Conservation (phyloP, 2,113 vertebrate genomes). For the Brachionichthys hirsutus region DNA sequence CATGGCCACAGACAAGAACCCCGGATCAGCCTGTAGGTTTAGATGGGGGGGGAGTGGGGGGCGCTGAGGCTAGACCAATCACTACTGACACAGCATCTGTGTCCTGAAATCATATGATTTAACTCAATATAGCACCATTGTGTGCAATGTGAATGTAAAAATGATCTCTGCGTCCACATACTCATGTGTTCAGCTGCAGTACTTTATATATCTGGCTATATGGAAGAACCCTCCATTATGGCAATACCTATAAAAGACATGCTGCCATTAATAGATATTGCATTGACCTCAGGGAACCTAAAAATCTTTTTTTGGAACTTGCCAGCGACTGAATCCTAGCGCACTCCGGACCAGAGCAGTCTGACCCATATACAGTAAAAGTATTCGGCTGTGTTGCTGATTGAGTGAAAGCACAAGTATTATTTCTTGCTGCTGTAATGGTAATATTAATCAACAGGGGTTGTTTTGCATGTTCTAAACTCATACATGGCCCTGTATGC, state of each 20-base stretch:
- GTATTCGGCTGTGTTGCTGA: not conserved
- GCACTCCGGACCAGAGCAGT: not conserved
- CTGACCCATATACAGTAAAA: not conserved
- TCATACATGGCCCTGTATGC: no score
- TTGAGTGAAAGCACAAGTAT: not conserved
- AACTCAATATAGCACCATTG: constrained; percentile 2
- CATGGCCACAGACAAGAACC: constrained; percentile 23
- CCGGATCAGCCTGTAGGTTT: constrained; percentile 15
- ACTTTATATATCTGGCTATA: not conserved
- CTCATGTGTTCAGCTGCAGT: no score
- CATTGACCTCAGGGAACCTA: constrained; percentile 7
- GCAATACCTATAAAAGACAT: constrained; percentile 4
- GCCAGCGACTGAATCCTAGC: not conserved
- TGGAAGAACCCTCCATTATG: constrained; percentile 18
- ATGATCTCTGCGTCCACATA: constrained; percentile 15
- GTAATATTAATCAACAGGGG: no score
- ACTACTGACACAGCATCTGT: constrained; percentile 6
- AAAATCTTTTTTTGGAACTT: not conserved
- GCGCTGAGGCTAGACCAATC: not conserved
- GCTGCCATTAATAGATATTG: constrained; percentile 6
- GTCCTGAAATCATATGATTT: constrained; percentile 6
- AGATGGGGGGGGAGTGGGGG: constrained; percentile 4
- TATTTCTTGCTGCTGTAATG: no score
- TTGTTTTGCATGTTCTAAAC: no score
- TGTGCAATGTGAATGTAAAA: constrained; percentile 17